Evolutionary conservation across 2,113 vertebrate species (phyloP).

Genomic region (Pygathrix nemaeus): DNA sequence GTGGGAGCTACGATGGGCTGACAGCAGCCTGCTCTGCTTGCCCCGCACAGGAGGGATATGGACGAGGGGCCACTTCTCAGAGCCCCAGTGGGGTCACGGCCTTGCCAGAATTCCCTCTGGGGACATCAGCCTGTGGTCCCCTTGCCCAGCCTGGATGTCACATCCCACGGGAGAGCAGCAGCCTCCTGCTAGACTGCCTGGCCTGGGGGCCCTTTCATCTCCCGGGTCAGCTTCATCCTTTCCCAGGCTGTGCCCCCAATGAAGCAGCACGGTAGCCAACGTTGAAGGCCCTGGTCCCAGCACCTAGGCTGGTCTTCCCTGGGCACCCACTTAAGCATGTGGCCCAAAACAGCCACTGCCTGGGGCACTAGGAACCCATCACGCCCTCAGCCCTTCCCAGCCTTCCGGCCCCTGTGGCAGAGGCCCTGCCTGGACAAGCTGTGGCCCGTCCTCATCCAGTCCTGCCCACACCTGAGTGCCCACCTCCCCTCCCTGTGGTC

Average conservation of each 20-base stretch:
- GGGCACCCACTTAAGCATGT: too few species aligned
- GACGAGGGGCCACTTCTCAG: too few species aligned
- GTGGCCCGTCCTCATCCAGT: neutral
- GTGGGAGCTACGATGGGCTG: too few species aligned
- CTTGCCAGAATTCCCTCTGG: neutral
- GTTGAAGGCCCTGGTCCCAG: neutral
- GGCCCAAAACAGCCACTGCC: neutral
- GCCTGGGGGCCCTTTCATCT: too few species aligned
- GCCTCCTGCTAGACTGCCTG: too few species aligned
- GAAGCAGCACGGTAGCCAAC: neutral
- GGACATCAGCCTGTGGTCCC: too few species aligned
- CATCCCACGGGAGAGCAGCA: neutral
- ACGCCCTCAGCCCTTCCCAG: accelerated
- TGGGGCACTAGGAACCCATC: too few species aligned
- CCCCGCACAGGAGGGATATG: accelerated
- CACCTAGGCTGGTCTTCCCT: too few species aligned
- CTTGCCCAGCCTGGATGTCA: too few species aligned
- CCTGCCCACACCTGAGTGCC: neutral
- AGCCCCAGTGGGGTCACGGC: too few species aligned
- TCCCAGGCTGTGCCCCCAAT: neutral
- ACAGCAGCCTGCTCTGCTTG: accelerated
- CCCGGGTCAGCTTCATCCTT: too few species aligned
- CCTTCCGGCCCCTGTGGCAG: accelerated
- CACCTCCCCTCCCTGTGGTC: neutral
- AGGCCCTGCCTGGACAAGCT: too few species aligned